Evolutionary conservation across 2,888 invertebrate genomes (phyloP), one percentile per base, ranked within the genome.

Genomic region (Lamellibrachia satsuma): DNA sequence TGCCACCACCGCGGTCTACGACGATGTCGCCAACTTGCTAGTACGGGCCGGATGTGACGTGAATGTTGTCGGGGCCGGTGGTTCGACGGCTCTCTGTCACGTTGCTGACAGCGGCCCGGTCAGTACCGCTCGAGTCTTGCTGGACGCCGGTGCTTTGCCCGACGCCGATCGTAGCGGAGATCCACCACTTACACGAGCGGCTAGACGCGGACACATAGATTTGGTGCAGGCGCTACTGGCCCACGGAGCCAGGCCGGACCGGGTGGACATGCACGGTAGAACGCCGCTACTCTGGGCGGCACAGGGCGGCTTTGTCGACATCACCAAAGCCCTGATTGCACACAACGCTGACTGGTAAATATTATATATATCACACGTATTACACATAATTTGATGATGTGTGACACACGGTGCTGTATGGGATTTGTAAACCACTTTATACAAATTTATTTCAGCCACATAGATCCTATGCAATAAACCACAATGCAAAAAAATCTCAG

Each of bases 251-350:
- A 39, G 52, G 15, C 90, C 92, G 8, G 90, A 93, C 52, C n/a
- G 90, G n/a, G 51, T n/a, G 52, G 93, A 94, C 91, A n/a, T 27
- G 22, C 91, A 91, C 11, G 92, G 92, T 7, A 52, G 93, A 39
- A 94, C 93, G 9, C 93, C 94, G 9, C 55, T 93, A 9, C 90
- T 93, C 91, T 93, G 94, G 93, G 93, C 93, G 0, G 93, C 93
- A 22, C 93, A 92, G 39, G 91, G 90, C 52, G 93, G 93, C n/a
- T 90, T 92, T 11, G 90, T 90, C 7, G 93, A 92, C 3, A 92
- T 91, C 52, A 90, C 91, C 27, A 90, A 91, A 52, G 15, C 39
- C 11, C 92, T 94, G 7, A n/a, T 93, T 91, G 22, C 93, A 94
- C 91, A 93, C 92, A 7, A 93, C 94, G 11, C 92, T 75, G 75